Evolutionary conservation across 2,888 invertebrate genomes (phyloP), one percentile per base, ranked within the genome.

Genomic region (Monopis laevigella): DNA sequence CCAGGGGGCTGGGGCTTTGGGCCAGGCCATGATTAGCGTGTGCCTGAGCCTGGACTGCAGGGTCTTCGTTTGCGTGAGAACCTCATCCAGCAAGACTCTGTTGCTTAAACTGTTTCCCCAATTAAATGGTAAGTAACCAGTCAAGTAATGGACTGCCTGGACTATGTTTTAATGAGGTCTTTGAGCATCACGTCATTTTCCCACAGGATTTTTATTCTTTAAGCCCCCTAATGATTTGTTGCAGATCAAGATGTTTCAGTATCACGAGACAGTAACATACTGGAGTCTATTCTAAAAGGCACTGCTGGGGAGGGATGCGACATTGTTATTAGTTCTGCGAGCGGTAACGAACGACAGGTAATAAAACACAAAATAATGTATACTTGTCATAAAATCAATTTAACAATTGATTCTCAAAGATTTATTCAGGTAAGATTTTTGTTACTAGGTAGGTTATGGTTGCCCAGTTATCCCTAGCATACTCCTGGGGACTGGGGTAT

Each of bases 61-160:
- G 40, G 65, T 71, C 1, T 70, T 66, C 39, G 53, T 65, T 0
- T 69, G 72, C 1, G 70, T 77, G 11, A 58, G 65, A 35, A 61
- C 67, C 19, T 24, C 48, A 1, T 45, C 46, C 6, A 75, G 74
- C 50, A 75, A 74, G 45, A 48, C 43, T 1, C 68, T 73, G 44
- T 47, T 77, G 13, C 47, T 46, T 13, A 60, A 58, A 45, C 14
- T 73, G 7, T 75, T 67, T 42, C 62, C 61, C 1, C 45, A 56
- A 14, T 45, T 70, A 3, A 55, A 56, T 55, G 67, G 70, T 69
- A 47, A 4, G 46, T 38, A 2, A 34, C 17, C 8, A 24, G 8
- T 21, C 24, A n/a, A n/a, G n/a, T n/a, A n/a, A n/a, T n/a, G n/a
- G n/a, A n/a, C n/a, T n/a, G n/a, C n/a, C n/a, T n/a, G n/a, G n/a